Percentiles rank a stretch among this genome's conserved stretches.
phyloP scores from a whole-genome alignment of 2,888 invertebrate species.

The Luffia ferchaultella region DNA sequence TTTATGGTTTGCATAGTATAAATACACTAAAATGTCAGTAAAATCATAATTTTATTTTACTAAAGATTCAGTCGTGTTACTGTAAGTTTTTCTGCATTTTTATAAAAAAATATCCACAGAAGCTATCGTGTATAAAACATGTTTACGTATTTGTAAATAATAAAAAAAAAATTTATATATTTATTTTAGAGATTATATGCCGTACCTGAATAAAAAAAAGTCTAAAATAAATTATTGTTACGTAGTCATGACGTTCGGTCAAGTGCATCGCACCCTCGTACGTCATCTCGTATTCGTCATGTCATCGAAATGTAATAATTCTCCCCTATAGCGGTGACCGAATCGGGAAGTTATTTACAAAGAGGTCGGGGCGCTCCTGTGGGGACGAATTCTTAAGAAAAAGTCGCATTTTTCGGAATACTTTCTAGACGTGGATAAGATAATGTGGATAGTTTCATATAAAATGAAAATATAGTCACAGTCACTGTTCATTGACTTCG shows the following conservation, averaged over 20 bases:
- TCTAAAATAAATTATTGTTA: not conserved
- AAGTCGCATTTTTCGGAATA: not conserved
- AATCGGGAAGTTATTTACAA: slow-evolving; percentile 53
- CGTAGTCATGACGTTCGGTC: not conserved
- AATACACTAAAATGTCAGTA: no score
- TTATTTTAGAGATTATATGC: no score
- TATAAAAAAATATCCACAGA: not conserved
- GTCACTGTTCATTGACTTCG: no score
- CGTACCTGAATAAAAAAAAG: no score
- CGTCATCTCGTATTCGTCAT: slow-evolving; percentile 52
- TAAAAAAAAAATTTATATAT: no score
- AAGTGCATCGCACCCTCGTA: slow-evolving; percentile 20
- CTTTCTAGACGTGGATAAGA: not conserved
- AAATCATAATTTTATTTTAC: no score
- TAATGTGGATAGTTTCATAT: not conserved
- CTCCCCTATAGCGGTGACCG: slow-evolving; percentile 27
- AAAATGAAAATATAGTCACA: no score
- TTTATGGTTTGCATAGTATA: not conserved
- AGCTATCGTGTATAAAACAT: not conserved
- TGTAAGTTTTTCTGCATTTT: no score
- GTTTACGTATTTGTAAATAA: not conserved
- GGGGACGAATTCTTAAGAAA: slow-evolving; percentile 3
- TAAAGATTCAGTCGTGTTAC: no score
- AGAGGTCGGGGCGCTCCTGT: slow-evolving; percentile 18
- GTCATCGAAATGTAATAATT: slow-evolving; percentile 63